Base-by-base conservation (phyloP, 1,140 invertebrate species). In the Lamellibrachia luymesi region DNA sequence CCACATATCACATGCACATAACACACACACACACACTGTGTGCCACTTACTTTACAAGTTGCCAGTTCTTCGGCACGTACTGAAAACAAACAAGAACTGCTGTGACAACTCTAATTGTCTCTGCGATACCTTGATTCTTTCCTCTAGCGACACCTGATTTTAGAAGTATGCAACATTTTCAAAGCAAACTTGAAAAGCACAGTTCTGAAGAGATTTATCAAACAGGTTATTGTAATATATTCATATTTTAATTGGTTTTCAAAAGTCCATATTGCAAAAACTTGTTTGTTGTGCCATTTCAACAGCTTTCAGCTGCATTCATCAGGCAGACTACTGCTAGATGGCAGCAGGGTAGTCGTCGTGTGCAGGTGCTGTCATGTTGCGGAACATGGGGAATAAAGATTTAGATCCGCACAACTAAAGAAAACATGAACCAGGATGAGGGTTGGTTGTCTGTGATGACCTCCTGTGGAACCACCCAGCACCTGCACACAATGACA, bases 1-100 rank as follows among this genome's bases (percentile, higher is more conserved):
- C 13, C 52, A 56, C 52, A 56, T 13, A 56, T 38, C 52, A 56
- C 52, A 56, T 56, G 52, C 52, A 56, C 52, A 56, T 13, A 56
- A 6, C 52, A 56, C 52, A 6, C 52, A 56, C 6, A 7, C 52
- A 7, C 52, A 56, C 52, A 56, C 6, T 7, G 52, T 13, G 6
- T 80, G 13, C 64, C 25, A 80, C 64, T 80, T 80, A 80, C 64
- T 22, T 92, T 92, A 64, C 92, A 92, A 56, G 27, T 92, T 51
- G 92, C 50, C 52, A 92, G 50, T 52, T 92, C 92, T n/a, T 92
- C 92, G 51, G 92, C 92, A 51, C 92, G 50, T 50, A 92, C 92
- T 92, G 51, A 7, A 92, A 92, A n/a, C 49, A 92, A 56, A 80
- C 6, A 80, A 4, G 25, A 80, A 80, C 64, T 10, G 25, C 64